phyloP scores from a whole-genome alignment of 1,140 invertebrate species.

The Panagrolaimus sp. region DNA sequence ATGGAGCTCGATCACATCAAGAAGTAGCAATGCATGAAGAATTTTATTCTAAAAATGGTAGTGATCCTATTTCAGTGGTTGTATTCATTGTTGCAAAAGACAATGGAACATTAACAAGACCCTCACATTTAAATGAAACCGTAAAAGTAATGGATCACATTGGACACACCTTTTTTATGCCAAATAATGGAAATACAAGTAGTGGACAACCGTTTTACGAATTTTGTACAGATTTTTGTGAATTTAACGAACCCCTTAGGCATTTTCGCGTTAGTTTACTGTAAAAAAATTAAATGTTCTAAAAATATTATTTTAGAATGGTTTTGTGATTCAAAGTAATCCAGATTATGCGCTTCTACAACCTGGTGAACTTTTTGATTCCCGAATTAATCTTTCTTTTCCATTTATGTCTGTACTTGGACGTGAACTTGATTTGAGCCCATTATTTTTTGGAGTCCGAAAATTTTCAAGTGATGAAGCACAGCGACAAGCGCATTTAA shows the following conservation, averaged over 20 bases:
- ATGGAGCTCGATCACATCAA: slow-evolving; percentile 27
- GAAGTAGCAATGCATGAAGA: slow-evolving; percentile 15
- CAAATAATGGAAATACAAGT: neutral
- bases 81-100: slow-evolving; percentile 30
- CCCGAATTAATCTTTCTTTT: slow-evolving; percentile 29
- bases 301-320: neutral
- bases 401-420: slow-evolving; percentile 36
- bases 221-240: slow-evolving; percentile 39
- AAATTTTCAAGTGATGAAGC: slow-evolving; percentile 7
- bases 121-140: slow-evolving; percentile 28
- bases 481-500: slow-evolving; percentile 8
- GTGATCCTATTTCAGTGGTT: slow-evolving; percentile 20
- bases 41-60: slow-evolving; percentile 17
- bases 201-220: slow-evolving; percentile 24
- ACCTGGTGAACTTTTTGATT: slow-evolving; percentile 7
- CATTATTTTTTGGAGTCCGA: slow-evolving; percentile 36
- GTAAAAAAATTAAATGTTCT: neutral
- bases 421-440: slow-evolving; percentile 30
- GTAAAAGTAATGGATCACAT: slow-evolving; percentile 25
- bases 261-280: slow-evolving; percentile 29
- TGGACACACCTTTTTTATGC: slow-evolving; percentile 23
- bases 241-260: slow-evolving; percentile 34
- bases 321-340: neutral
- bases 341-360: slow-evolving; percentile 7
- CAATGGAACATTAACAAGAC: slow-evolving; percentile 22